Evolutionary conservation across 1,140 invertebrate species (phyloP), one percentile per base, ranked within the genome.

Genomic region (Penaeus indicus): DNA sequence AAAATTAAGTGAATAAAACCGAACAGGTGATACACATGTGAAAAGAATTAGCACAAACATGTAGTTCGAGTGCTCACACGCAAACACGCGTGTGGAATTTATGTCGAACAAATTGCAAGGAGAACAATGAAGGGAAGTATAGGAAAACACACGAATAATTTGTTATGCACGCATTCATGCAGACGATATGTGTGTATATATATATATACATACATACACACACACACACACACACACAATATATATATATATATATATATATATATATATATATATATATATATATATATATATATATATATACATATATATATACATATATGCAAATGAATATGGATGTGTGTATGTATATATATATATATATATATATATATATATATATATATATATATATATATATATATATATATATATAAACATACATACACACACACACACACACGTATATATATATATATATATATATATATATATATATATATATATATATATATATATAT

Each of bases 311-410:
- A 72, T 1, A n/a, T 32, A 72, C 8, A 72, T 32, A 22, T n/a
- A 27, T 72, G 32, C n/a, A n/a, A 22, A 32, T n/a, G 8, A 3
- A 72, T 32, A 18, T 72, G 25, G 2, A 72, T 72, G 25, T 72
- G 25, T 72, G 25, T 72, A 72, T 72, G 25, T 25, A 72, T 72
- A 25, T 72, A 25, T 72, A 72, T 72, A 72, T 72, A 72, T 72
- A 72, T 72, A 72, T 72, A 72, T 72, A 72, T 72, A 72, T 72
- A 72, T 72, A 72, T 72, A 72, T 72, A 72, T 72, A 72, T 72
- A 72, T 72, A 47, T 72, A 72, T 22, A 32, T 18, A 38, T n/a
- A 72, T 27, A 38, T 72, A 72, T 72, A 72, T 72, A 72, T 72
- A 72, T 72, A 72, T 72, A 72, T 72, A 72, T 72, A 72, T 72